A percentile compares a stretch with the other conserved stretches of the same genome.
phyloP scores from a whole-genome alignment of 2,888 invertebrate genomes.

The Xiphydria camelus region DNA sequence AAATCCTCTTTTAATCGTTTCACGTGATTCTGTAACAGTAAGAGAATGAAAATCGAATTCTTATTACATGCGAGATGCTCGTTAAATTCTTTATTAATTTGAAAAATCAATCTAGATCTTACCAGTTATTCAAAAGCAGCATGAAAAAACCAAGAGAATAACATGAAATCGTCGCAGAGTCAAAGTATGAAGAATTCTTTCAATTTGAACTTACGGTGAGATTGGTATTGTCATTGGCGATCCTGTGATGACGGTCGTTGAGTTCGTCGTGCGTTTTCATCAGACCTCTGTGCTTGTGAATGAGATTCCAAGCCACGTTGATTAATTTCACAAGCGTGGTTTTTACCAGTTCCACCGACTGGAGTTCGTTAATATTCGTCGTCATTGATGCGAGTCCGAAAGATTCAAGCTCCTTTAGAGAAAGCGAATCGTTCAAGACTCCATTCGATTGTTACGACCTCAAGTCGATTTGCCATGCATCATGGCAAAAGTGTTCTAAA shows the following conservation, averaged over 20 bases:
- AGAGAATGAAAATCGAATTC: too few relatives aligned
- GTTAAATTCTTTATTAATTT: too few relatives aligned
- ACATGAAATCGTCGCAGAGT: not conserved
- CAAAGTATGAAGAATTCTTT: not conserved
- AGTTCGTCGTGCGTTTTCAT: constrained; percentile 29
- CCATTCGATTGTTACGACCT: not conserved
- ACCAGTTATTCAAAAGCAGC: constrained; percentile 8
- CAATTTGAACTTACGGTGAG: constrained; percentile 30
- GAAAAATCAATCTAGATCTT: not conserved
- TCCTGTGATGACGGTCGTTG: constrained; percentile 26
- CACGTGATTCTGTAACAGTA: constrained; percentile 32
- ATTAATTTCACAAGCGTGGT: constrained; percentile 24
- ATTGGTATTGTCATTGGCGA: constrained; percentile 31
- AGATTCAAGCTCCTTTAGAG: constrained; percentile 35
- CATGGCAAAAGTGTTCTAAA: not conserved
- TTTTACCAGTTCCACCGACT: constrained; percentile 21
- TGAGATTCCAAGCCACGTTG: constrained; percentile 33
- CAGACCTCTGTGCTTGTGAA: constrained; percentile 31
- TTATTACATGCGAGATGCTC: too few relatives aligned
- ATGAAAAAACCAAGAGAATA: not conserved
- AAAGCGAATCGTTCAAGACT: too few relatives aligned
- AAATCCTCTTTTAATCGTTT: constrained; percentile 35
- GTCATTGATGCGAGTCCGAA: constrained; percentile 23
- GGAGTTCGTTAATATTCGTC: constrained; percentile 10
- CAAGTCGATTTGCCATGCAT: not conserved